A percentile compares a stretch with the other conserved stretches of the same genome.
These are phyloP conservation scores for Danio jaintianensis DNA, from an alignment of 2,797 vertebrate species.

Conservation along the genomic window DNA sequence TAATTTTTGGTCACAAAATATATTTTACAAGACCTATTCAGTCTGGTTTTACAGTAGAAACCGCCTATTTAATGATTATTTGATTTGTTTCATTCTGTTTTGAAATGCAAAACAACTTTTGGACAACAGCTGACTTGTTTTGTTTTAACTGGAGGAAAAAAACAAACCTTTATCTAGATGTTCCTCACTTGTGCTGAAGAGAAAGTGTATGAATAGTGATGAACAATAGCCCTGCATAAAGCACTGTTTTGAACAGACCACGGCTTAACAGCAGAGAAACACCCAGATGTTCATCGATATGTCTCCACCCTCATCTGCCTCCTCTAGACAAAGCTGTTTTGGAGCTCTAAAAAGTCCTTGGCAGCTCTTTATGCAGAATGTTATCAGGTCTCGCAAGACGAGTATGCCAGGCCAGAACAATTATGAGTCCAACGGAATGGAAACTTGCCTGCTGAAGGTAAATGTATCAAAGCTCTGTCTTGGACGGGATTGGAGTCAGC, in stretches of 20 bases:
- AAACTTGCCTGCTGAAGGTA: background rate
- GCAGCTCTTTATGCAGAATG: background rate
- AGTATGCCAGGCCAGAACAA: too few species aligned
- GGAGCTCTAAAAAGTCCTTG: slow-evolving; percentile 1
- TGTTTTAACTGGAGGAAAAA: slow-evolving; percentile 1
- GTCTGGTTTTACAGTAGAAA: too few species aligned
- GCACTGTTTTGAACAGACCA: slow-evolving; percentile 19
- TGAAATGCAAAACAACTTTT: background rate
- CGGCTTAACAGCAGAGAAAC: slow-evolving; percentile 28
- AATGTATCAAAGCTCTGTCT: slow-evolving; percentile 5
- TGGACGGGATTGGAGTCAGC: slow-evolving; percentile 47
- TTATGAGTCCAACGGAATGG: background rate
- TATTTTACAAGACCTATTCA: too few species aligned
- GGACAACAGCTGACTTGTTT: background rate
- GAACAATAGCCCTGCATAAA: slow-evolving; percentile 17
- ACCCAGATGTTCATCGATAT: slow-evolving; percentile 28
- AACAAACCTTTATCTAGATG: background rate
- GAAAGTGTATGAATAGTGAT: slow-evolving; percentile 6
- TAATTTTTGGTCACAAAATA: too few species aligned
- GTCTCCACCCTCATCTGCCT: slow-evolving; percentile 12
- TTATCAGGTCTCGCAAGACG: too few species aligned
- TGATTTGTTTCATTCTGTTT: background rate
- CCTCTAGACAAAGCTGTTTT: slow-evolving; percentile 11
- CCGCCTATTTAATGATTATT: background rate
- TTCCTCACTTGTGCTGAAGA: background rate